These are phyloP conservation scores for Drosophila cognata DNA, from an alignment of 2,888 invertebrate genomes.

Conservation along the genomic window DNA sequence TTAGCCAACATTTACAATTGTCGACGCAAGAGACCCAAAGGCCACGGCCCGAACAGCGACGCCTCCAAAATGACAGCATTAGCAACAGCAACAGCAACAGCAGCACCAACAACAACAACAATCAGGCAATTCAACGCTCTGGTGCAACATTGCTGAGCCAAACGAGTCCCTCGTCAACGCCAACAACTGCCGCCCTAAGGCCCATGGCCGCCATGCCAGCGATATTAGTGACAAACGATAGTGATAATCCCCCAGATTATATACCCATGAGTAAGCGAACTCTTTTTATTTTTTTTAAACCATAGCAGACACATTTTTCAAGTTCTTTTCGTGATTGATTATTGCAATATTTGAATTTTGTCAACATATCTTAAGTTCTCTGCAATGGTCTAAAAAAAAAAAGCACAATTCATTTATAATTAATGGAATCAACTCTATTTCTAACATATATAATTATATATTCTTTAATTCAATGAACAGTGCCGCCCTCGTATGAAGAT, in stretches of 20 bases:
- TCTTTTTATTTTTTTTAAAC: not conserved
- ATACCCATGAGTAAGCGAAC: constrained; percentile 80
- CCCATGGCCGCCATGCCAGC: constrained; percentile 70
- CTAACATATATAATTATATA: not conserved
- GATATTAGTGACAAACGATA: constrained; percentile 77
- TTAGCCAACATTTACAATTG: constrained; percentile 77
- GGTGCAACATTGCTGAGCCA: constrained; percentile 65
- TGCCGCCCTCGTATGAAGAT: constrained; percentile 85
- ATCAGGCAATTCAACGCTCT: constrained; percentile 54
- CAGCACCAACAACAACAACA: constrained; percentile 47
- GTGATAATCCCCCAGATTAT: constrained; percentile 84
- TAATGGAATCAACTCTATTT: not conserved
- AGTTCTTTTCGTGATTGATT: not conserved
- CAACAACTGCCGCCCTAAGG: constrained; percentile 74
- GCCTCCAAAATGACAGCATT: constrained; percentile 31
- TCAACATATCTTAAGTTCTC: not conserved
- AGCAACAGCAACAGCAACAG: constrained; percentile 38
- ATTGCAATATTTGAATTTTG: not conserved
- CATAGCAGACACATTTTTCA: not conserved
- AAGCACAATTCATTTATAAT: not conserved
- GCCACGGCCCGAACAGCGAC: constrained; percentile 49
- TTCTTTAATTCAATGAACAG: constrained; percentile 56
- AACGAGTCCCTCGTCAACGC: constrained; percentile 62
- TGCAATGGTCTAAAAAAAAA: not conserved
- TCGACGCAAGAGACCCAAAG: constrained; percentile 60